Conservation (phyloP, 2,113 vertebrate species). For the Embiotoca jacksoni region DNA sequence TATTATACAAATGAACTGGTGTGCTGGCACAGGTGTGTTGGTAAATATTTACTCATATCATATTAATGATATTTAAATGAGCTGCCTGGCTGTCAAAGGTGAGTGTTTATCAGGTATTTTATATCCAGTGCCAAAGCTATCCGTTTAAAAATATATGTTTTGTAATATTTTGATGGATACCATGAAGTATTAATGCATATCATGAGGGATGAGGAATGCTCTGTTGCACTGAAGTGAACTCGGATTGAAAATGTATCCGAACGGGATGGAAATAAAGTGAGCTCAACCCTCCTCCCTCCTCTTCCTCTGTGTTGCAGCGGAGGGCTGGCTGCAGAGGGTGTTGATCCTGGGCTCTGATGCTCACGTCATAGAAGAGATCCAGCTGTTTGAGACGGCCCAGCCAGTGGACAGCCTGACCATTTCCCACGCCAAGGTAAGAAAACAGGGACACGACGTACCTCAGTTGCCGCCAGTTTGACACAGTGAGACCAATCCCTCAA, state of each 20-base stretch:
- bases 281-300: slow-evolving; percentile 8
- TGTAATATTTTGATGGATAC: slow-evolving; percentile 9
- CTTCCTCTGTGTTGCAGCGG: slow-evolving; percentile 76
- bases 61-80: slow-evolving; percentile 42
- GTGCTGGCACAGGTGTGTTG: slow-evolving; percentile 14
- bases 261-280: background rate
- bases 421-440: slow-evolving; percentile 89
- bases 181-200: slow-evolving; percentile 11
- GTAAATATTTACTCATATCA: slow-evolving; percentile 6
- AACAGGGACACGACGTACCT: background rate
- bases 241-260: slow-evolving; percentile 15
- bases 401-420: slow-evolving; percentile 93
- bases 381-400: slow-evolving; percentile 90
- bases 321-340: slow-evolving; percentile 94
- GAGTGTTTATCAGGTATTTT: slow-evolving; percentile 15
- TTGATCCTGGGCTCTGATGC: slow-evolving; percentile 86
- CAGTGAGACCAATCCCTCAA: background rate
- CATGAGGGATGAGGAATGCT: background rate
- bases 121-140: background rate
- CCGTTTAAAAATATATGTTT: slow-evolving; percentile 30
- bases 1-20: slow-evolving; percentile 24
- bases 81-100: background rate
- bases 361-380: slow-evolving; percentile 95
- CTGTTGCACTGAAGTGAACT: background rate
- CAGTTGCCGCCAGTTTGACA: background rate